These are phyloP conservation scores for Agriotes lineatus DNA, from an alignment of 2,888 invertebrate genomes.

Conservation along the genomic window DNA sequence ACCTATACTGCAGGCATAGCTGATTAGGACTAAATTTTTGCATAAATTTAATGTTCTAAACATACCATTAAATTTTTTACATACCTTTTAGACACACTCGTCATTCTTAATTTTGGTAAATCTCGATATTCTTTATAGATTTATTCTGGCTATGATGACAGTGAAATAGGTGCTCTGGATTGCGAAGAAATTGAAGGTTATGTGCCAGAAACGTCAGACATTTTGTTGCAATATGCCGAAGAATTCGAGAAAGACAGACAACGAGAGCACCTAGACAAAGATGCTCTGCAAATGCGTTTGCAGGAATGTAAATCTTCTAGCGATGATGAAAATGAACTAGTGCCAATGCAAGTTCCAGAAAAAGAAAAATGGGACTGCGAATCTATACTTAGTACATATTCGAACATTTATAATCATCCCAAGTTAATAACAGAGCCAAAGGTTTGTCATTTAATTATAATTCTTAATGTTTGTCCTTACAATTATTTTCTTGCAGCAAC, in stretches of 20 bases:
- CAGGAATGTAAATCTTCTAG: slow-evolving; percentile 56
- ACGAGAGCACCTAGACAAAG: slow-evolving; percentile 70
- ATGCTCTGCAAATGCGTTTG: slow-evolving; percentile 18
- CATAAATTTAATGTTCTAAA: too few species aligned
- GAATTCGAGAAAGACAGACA: slow-evolving; percentile 78
- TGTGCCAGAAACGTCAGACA: slow-evolving; percentile 76
- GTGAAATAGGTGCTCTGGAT: slow-evolving; percentile 90
- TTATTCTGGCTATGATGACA: slow-evolving; percentile 88
- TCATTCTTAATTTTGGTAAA: background rate
- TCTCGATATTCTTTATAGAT: slow-evolving; percentile 65
- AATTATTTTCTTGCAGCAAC: slow-evolving; percentile 52
- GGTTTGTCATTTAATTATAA: slow-evolving; percentile 60
- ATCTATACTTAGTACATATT: slow-evolving; percentile 90
- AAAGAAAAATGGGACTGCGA: slow-evolving; percentile 91
- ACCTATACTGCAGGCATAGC: too few species aligned
- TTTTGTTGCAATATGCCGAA: slow-evolving; percentile 79
- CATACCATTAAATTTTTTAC: too few species aligned
- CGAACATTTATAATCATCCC: slow-evolving; percentile 93
- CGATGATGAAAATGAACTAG: slow-evolving; percentile 71
- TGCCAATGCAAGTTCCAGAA: slow-evolving; percentile 73
- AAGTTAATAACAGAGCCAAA: slow-evolving; percentile 84
- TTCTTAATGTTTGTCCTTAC: background rate
- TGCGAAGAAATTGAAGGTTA: slow-evolving; percentile 90
- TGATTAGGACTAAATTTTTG: too few species aligned
- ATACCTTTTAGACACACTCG: too few species aligned